These are phyloP conservation scores for Himalopsyche kuldschensis DNA, from an alignment of 2,888 invertebrate species.

Conservation along the genomic window DNA sequence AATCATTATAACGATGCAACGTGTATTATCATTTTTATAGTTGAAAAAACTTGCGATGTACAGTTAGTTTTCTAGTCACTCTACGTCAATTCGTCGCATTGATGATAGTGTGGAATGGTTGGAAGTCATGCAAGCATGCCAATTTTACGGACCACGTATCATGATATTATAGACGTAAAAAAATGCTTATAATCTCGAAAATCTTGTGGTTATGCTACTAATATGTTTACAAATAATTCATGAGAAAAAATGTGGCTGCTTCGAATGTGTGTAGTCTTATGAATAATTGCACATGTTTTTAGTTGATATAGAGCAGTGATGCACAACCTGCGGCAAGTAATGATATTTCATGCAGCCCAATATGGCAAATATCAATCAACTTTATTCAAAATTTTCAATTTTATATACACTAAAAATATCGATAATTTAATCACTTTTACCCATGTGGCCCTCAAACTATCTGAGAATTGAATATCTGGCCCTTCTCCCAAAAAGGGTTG, in stretches of 20 bases:
- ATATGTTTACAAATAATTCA: background rate
- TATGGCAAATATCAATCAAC: no score
- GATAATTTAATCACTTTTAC: no score
- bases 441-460: no score
- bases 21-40: background rate
- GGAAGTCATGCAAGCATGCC: constrained; percentile 6
- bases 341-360: no score
- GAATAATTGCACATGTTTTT: no score
- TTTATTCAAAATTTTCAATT: no score
- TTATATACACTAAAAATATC: no score
- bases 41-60: background rate
- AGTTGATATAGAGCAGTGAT: no score
- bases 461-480: no score
- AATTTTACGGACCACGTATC: constrained; percentile 15
- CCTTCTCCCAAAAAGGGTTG: no score
- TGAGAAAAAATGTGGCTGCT: background rate
- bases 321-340: no score
- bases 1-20: background rate
- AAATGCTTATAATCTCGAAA: background rate
- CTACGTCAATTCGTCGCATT: background rate
- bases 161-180: background rate
- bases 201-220: background rate
- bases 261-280: no score
- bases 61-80: background rate
- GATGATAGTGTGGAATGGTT: background rate